phyloP scores from a whole-genome alignment of 1,140 invertebrate genomes.

The Drosophila ercepeae region DNA sequence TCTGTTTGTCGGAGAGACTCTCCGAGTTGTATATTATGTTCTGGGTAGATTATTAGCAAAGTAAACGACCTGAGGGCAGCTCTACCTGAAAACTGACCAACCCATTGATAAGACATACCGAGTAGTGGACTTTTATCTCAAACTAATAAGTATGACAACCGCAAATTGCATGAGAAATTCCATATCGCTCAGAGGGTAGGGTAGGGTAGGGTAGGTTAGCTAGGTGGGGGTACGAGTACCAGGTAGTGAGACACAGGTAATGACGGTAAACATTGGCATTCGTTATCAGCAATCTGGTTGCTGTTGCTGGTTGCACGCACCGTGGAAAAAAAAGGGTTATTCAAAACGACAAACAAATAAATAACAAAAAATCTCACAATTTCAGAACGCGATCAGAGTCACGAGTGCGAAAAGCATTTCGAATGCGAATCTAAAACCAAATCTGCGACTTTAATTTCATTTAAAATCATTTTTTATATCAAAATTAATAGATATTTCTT shows the following conservation, averaged over 20 bases:
- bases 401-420: background rate
- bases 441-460: too few species aligned
- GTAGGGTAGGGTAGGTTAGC: too few species aligned
- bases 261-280: slow-evolving; percentile 32
- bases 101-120: slow-evolving; percentile 51
- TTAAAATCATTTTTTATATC: too few species aligned
- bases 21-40: slow-evolving; percentile 9
- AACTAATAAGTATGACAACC: slow-evolving; percentile 63
- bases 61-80: slow-evolving; percentile 10
- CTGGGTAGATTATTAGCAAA: slow-evolving; percentile 26
- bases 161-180: slow-evolving; percentile 65
- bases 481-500: too few species aligned
- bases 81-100: slow-evolving; percentile 50
- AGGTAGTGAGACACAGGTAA: slow-evolving; percentile 38
- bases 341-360: background rate
- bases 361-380: background rate
- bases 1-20: background rate
- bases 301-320: slow-evolving; percentile 23
- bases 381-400: background rate
- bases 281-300: slow-evolving; percentile 26
- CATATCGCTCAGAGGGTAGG: slow-evolving; percentile 12
- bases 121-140: slow-evolving; percentile 44
- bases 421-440: too few species aligned
- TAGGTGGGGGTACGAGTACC: background rate
- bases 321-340: background rate